Evolutionary conservation across 1,140 invertebrate species (phyloP).

Genomic region (Monomorium pharaonis): DNA sequence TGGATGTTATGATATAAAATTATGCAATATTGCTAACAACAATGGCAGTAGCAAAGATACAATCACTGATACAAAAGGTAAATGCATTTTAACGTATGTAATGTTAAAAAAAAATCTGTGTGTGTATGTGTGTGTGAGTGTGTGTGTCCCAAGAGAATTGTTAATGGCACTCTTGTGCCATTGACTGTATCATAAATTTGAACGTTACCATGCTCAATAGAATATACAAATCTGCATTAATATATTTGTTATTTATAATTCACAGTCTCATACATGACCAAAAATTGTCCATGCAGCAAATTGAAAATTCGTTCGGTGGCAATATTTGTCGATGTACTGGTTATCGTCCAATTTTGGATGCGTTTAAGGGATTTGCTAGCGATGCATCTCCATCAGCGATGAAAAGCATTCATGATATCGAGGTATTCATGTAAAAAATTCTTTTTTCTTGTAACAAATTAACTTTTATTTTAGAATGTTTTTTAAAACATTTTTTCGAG

Average conservation of each 20-base stretch:
- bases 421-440: conserved; percentile 77
- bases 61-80: too few species aligned
- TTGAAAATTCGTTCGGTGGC: conserved; percentile 92
- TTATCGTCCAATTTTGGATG: conserved; percentile 93
- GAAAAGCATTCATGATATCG: conserved; percentile 86
- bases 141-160: too few species aligned
- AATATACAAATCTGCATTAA: not conserved
- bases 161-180: too few species aligned
- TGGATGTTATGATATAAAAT: not conserved
- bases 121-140: too few species aligned
- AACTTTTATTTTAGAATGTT: not conserved
- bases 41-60: too few species aligned
- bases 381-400: conserved; percentile 86
- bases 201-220: too few species aligned
- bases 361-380: conserved; percentile 91
- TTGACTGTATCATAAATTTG: too few species aligned
- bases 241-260: not conserved
- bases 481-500: not conserved
- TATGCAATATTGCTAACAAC: too few species aligned
- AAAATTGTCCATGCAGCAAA: conserved; percentile 88
- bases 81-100: too few species aligned
- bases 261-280: conserved; percentile 77
- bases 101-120: too few species aligned
- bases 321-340: conserved; percentile 96
- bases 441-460: not conserved